Evolutionary conservation across 2,113 vertebrate species (phyloP).

Genomic region (Cyanistes caeruleus): DNA sequence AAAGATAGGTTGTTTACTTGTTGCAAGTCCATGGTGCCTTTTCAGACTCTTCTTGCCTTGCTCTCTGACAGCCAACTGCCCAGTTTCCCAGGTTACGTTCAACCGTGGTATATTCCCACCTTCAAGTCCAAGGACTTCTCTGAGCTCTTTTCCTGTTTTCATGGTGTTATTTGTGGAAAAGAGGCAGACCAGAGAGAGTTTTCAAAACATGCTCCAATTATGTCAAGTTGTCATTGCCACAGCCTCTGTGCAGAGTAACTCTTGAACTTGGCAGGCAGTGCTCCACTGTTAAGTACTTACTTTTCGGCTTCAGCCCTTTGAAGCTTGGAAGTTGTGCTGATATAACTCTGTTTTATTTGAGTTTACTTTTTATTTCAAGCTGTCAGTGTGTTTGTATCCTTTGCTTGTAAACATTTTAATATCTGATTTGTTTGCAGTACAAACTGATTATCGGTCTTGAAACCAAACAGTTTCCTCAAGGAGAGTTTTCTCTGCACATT

Average conservation of each 20-base stretch:
- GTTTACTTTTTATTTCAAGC: neutral
- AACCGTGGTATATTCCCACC: neutral
- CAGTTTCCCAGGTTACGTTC: constrained; percentile 13
- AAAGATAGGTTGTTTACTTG: neutral
- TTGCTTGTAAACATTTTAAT: neutral
- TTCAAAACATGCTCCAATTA: constrained; percentile 61
- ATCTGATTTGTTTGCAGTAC: neutral
- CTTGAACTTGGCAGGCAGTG: neutral
- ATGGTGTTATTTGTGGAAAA: constrained; percentile 23
- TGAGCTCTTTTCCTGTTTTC: constrained; percentile 30
- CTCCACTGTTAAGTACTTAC: neutral
- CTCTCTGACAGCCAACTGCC: neutral
- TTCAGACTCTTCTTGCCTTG: neutral
- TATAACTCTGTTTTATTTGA: neutral
- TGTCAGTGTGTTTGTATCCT: neutral
- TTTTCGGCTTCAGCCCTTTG: neutral
- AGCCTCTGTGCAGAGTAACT: neutral
- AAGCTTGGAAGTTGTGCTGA: neutral
- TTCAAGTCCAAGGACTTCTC: neutral
- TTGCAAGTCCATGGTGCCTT: neutral
- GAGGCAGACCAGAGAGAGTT: neutral
- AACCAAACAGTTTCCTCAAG: neutral
- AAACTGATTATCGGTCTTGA: neutral
- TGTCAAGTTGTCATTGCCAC: constrained; percentile 27
- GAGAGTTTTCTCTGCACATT: neutral